Evolutionary conservation across 2,888 invertebrate genomes (phyloP).

Genomic region (Ceriagrion tenellum): DNA sequence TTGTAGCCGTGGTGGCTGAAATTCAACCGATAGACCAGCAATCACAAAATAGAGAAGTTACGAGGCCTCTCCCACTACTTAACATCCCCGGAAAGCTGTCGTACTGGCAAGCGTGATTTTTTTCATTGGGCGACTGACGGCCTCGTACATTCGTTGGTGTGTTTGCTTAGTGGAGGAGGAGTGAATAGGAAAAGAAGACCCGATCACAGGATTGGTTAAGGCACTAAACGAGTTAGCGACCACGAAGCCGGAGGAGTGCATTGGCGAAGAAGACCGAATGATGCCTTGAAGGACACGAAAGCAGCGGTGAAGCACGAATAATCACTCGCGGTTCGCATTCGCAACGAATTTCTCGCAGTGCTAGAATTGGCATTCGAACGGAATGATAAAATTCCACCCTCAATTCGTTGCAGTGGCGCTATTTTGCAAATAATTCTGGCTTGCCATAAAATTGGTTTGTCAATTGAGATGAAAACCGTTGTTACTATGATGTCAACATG

Average conservation of each 20-base stretch:
- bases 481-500: no score
- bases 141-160: background rate
- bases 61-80: background rate
- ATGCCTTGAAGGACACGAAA: background rate
- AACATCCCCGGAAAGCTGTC: background rate
- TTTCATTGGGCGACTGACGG: background rate
- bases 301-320: background rate
- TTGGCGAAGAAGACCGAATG: background rate
- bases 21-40: no score
- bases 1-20: no score
- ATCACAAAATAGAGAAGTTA: no score
- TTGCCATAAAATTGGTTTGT: no score
- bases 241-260: background rate
- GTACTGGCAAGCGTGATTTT: background rate
- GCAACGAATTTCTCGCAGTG: background rate
- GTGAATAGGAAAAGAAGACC: background rate
- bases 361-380: background rate
- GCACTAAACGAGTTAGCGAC: background rate
- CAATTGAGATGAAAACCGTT: no score
- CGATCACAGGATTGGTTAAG: slow-evolving; percentile 14
- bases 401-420: no score
- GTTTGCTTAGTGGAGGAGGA: background rate
- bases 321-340: background rate
- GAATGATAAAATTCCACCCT: no score
- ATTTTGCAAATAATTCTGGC: no score